Percentiles rank a stretch among this genome's conserved stretches.
Conservation (phyloP, 1,140 invertebrate species). For the Sogatella furcifera region DNA sequence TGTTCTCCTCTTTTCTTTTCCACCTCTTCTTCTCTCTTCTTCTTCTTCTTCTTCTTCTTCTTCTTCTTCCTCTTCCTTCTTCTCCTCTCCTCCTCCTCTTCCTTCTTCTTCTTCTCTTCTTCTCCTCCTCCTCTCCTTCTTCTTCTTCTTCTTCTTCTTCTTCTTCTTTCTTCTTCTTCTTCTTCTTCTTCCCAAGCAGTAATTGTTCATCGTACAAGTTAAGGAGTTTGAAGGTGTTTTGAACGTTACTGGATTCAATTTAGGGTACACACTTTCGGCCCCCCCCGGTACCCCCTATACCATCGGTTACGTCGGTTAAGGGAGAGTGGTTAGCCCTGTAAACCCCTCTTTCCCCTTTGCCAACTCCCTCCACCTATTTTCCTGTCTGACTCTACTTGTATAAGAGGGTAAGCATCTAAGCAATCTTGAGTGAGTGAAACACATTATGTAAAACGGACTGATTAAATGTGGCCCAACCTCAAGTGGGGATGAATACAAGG, state of each 20-base stretch:
- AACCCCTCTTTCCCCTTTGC: no score
- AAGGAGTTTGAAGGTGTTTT: background rate
- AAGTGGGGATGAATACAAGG: background rate
- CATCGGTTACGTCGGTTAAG: no score
- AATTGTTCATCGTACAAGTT: background rate
- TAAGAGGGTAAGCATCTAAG: background rate
- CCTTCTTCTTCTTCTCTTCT: no score
- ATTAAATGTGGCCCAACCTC: background rate
- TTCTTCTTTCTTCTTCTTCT: no score
- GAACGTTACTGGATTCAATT: background rate
- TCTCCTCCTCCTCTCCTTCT: background rate
- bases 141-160: background rate
- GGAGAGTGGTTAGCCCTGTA: no score
- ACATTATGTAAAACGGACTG: no score
- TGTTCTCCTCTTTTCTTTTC: background rate
- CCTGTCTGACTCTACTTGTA: no score
- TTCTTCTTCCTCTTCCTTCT: background rate
- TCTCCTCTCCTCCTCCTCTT: background rate
- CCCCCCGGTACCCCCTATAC: background rate
- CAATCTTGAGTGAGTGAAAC: background rate
- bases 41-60: slow-evolving; percentile 5
- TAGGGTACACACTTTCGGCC: background rate
- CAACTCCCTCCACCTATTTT: no score
- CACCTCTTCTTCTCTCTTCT: background rate
- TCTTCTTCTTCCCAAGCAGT: background rate